Evolutionary conservation across 2,113 vertebrate genomes (phyloP).

Genomic region (Tragulus kanchil): DNA sequence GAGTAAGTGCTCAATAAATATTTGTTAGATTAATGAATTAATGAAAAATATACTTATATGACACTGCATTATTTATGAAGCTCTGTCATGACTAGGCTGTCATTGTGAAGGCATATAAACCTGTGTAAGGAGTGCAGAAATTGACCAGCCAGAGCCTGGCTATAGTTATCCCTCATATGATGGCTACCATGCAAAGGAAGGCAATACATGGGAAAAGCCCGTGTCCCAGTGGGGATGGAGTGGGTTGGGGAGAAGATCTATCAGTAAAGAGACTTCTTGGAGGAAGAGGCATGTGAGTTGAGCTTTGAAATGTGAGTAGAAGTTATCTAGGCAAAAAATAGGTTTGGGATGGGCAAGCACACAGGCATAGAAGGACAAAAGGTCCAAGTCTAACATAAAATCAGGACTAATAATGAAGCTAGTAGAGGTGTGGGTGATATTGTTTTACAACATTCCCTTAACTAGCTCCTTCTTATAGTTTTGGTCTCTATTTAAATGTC

Average conservation of each 20-base stretch:
- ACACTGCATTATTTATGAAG: background rate
- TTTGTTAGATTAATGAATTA: slow-evolving; percentile 6
- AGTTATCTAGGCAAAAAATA: background rate
- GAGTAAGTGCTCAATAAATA: slow-evolving; percentile 23
- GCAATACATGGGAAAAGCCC: background rate
- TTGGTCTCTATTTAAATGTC: no score
- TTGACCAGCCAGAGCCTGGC: background rate
- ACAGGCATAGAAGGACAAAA: background rate
- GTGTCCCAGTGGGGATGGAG: background rate
- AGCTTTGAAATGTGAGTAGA: slow-evolving; percentile 13
- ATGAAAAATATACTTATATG: background rate
- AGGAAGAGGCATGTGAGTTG: background rate
- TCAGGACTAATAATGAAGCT: background rate
- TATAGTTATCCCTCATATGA: background rate
- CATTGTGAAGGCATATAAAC: background rate
- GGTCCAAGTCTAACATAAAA: background rate
- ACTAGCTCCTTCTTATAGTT: no score
- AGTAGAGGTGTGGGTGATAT: background rate
- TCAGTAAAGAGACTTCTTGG: background rate
- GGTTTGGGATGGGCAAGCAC: background rate
- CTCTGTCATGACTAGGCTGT: background rate
- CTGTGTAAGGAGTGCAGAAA: background rate
- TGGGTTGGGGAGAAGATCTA: background rate
- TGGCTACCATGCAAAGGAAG: background rate
- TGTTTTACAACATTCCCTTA: no score